Percentiles rank a stretch among this genome's conserved stretches.
Conservation (phyloP, 1,140 invertebrate genomes). For the Chelonus insularis region DNA sequence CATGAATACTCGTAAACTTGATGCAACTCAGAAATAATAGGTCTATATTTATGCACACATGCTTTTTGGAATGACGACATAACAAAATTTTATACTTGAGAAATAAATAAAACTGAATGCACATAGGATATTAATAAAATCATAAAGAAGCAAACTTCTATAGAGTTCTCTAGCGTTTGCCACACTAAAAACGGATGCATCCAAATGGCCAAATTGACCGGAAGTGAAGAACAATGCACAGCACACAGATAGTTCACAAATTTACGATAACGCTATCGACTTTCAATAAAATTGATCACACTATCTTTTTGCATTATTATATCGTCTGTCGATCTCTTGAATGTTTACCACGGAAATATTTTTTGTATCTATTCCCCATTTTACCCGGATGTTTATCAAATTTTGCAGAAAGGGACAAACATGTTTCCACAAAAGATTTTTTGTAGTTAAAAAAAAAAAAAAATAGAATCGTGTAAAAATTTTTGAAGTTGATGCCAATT, state of each 20-base stretch:
- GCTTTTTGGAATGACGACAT: neutral
- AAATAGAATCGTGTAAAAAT: too few species aligned
- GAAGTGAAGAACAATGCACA: slow-evolving; percentile 26
- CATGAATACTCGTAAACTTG: too few species aligned
- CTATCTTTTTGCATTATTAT: slow-evolving; percentile 18
- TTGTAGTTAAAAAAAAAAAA: too few species aligned
- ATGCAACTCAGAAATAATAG: too few species aligned
- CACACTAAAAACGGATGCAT: slow-evolving; percentile 21
- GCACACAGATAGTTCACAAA: slow-evolving; percentile 20
- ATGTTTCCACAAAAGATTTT: too few species aligned
- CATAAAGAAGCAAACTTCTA: neutral
- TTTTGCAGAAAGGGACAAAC: too few species aligned
- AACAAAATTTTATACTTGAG: neutral
- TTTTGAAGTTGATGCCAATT: too few species aligned
- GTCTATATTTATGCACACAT: too few species aligned
- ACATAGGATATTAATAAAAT: neutral
- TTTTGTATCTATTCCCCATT: neutral
- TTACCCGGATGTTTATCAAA: neutral
- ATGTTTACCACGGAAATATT: slow-evolving; percentile 10
- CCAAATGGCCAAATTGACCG: slow-evolving; percentile 22
- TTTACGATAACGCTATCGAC: slow-evolving; percentile 20
- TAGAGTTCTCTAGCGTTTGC: neutral
- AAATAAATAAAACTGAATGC: neutral
- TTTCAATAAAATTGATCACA: slow-evolving; percentile 28
- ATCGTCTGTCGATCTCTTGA: slow-evolving; percentile 14